A percentile compares a stretch with the other conserved stretches of the same genome.
These are phyloP conservation scores for Pheosia gnoma DNA, from an alignment of 2,888 invertebrate species.

Conservation along the genomic window DNA sequence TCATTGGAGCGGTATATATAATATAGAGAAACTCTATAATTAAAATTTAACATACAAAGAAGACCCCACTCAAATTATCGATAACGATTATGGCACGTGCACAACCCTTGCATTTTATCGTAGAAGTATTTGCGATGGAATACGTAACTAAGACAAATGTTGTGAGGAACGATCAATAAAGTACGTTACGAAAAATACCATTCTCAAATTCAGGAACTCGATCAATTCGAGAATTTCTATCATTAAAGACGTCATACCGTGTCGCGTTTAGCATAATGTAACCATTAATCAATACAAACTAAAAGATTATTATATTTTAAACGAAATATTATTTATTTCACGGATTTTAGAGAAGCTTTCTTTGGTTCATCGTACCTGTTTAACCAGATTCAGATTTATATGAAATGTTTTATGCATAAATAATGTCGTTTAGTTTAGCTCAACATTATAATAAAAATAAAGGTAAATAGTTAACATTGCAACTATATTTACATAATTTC, in stretches of 20 bases:
- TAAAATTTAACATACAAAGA: too few relatives aligned
- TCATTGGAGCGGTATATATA: too few relatives aligned
- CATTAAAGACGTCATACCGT: neutral
- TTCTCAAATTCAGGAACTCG: neutral
- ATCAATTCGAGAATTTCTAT: too few relatives aligned
- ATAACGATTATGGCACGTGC: too few relatives aligned
- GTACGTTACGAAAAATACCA: neutral
- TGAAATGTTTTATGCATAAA: neutral
- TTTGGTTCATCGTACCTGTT: neutral
- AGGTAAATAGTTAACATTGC: neutral
- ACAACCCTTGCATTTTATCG: too few relatives aligned
- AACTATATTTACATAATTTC: too few relatives aligned
- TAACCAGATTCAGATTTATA: neutral
- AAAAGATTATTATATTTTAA: neutral
- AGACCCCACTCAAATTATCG: too few relatives aligned
- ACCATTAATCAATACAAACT: neutral
- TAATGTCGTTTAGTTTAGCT: neutral
- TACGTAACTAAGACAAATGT: neutral
- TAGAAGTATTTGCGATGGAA: too few relatives aligned
- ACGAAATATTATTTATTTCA: neutral
- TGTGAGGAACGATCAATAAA: neutral
- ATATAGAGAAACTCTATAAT: too few relatives aligned
- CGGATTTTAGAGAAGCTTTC: neutral
- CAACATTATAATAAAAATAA: neutral
- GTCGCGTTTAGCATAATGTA: neutral